Conservation (phyloP, 2,888 invertebrate genomes). For the Ectropis crepuscularia region DNA sequence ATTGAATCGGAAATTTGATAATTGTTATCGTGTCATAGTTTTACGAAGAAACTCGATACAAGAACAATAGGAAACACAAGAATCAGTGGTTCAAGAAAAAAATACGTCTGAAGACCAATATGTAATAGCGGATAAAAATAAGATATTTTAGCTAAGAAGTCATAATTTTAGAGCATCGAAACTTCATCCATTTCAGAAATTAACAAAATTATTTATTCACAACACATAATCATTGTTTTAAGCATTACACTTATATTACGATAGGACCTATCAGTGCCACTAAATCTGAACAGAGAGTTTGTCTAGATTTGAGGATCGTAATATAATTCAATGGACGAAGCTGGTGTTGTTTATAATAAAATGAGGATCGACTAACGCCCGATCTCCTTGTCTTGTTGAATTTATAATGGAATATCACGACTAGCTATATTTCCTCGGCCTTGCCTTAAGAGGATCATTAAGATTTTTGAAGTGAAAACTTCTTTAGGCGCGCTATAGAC, state of each 20-base stretch:
- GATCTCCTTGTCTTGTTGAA: slow-evolving; percentile 22
- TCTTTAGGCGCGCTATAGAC: no score
- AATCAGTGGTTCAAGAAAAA: no score
- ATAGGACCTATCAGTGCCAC: slow-evolving; percentile 5
- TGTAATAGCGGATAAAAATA: no score
- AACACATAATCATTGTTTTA: neutral
- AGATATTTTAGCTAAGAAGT: no score
- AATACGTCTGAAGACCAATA: no score
- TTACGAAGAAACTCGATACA: no score
- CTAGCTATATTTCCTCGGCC: slow-evolving; percentile 14
- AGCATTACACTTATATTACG: neutral
- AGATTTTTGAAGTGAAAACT: slow-evolving; percentile 10
- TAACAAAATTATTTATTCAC: neutral
- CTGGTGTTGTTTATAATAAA: slow-evolving; percentile 26
- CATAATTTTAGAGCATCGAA: no score
- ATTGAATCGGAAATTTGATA: no score
- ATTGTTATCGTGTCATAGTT: no score
- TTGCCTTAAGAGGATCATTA: slow-evolving; percentile 3
- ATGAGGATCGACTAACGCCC: slow-evolving; percentile 17
- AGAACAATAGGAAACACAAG: no score
- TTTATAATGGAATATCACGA: slow-evolving; percentile 20
- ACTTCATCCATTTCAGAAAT: neutral
- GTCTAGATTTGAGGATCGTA: slow-evolving; percentile 14
- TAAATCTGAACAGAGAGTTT: slow-evolving; percentile 9
- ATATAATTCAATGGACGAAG: slow-evolving; percentile 17